A percentile compares a stretch with the other conserved stretches of the same genome.
Conservation (phyloP, 1,140 invertebrate species). For the Caerostris darwini region DNA sequence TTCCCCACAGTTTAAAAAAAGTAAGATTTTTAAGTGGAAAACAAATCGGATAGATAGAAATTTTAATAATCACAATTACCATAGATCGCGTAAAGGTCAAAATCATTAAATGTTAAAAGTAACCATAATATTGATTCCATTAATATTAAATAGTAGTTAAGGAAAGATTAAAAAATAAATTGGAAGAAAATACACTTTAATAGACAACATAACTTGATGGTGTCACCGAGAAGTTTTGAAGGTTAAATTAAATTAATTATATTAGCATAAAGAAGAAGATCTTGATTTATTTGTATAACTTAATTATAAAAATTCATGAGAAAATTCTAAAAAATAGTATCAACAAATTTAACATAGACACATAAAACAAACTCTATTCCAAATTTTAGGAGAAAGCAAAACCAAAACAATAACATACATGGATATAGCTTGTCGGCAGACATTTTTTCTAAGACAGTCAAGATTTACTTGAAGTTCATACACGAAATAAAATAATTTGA, state of each 20-base stretch:
- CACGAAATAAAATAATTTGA: slow-evolving; percentile 7
- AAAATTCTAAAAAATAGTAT: neutral
- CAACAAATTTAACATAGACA: neutral
- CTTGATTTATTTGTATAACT: neutral
- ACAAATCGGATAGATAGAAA: neutral
- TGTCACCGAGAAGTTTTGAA: slow-evolving; percentile 6
- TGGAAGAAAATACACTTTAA: neutral
- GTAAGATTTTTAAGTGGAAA: no score
- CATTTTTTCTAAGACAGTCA: slow-evolving; percentile 64
- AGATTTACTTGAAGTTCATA: slow-evolving; percentile 43
- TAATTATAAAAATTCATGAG: neutral
- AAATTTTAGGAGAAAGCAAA: neutral
- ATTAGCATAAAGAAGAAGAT: neutral
- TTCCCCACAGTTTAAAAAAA: no score
- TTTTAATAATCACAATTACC: neutral
- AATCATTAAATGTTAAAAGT: slow-evolving; percentile 10
- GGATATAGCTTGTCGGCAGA: slow-evolving; percentile 74
- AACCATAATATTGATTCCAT: neutral
- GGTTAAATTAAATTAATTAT: slow-evolving; percentile 42
- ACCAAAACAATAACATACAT: slow-evolving; percentile 74
- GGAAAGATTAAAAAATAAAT: neutral
- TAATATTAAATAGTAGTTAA: neutral
- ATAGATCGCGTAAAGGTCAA: neutral
- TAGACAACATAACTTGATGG: neutral
- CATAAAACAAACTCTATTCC: neutral